These are phyloP conservation scores for Sylvietta virens DNA, from an alignment of 2,113 vertebrate genomes.

Conservation along the genomic window DNA sequence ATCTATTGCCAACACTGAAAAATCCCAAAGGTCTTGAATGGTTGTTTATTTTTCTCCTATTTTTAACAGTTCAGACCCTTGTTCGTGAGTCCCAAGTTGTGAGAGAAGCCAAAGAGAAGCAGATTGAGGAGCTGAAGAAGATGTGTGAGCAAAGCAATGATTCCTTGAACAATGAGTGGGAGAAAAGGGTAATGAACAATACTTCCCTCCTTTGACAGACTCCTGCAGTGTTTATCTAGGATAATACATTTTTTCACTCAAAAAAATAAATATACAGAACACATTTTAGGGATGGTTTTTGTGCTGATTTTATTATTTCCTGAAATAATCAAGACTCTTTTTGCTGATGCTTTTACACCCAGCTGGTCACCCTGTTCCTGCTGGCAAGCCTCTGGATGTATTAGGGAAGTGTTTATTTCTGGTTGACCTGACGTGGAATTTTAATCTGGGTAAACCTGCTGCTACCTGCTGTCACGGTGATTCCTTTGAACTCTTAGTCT, in stretches of 20 bases:
- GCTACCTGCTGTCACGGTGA: conserved; percentile 12
- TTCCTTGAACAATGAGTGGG: conserved; percentile 88
- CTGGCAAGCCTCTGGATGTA: background rate
- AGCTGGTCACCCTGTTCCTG: background rate
- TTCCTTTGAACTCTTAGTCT: conserved; percentile 25
- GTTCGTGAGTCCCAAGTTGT: conserved; percentile 88
- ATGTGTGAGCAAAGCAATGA: conserved; percentile 86
- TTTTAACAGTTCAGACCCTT: conserved; percentile 87
- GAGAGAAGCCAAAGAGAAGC: conserved; percentile 88
- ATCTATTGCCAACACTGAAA: background rate
- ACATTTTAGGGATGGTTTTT: background rate
- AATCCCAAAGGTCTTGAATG: background rate
- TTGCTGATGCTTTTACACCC: background rate
- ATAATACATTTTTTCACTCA: background rate
- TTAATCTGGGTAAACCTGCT: conserved; percentile 44
- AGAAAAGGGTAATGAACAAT: conserved; percentile 83
- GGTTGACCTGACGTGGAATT: conserved; percentile 40
- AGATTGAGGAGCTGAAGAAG: conserved; percentile 91
- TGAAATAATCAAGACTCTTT: background rate
- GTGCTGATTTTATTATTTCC: background rate
- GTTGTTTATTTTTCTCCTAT: conserved; percentile 25
- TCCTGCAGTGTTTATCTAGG: background rate
- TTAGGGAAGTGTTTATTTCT: conserved; percentile 17
- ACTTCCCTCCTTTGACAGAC: background rate
- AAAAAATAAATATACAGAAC: background rate